A percentile compares a stretch with the other conserved stretches of the same genome.
Conservation (phyloP, 2,113 vertebrate genomes). For the Seriola quinqueradiata region DNA sequence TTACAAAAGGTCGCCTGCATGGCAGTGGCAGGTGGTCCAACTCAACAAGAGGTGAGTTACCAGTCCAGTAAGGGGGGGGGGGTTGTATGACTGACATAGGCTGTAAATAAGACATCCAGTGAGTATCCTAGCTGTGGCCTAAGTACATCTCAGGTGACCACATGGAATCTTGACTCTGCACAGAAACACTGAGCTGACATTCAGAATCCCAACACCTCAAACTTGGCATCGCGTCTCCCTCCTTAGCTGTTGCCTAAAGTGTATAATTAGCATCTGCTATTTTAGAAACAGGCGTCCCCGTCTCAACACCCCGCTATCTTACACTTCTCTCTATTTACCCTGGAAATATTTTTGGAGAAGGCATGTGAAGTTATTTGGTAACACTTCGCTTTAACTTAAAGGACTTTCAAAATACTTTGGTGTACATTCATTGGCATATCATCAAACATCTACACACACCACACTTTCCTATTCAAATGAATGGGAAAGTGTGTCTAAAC, state of each 20-base stretch:
- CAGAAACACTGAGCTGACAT: slow-evolving; percentile 55
- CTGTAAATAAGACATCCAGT: slow-evolving; percentile 63
- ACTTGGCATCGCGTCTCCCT: slow-evolving; percentile 65
- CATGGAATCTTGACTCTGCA: slow-evolving; percentile 49
- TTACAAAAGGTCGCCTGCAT: slow-evolving; percentile 37
- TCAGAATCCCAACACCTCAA: slow-evolving; percentile 70
- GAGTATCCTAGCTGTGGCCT: slow-evolving; percentile 24
- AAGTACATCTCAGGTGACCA: slow-evolving; percentile 46
- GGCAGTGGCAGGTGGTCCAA: slow-evolving; percentile 63
- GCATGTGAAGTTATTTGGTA: slow-evolving; percentile 48
- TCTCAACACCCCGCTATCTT: slow-evolving; percentile 71
- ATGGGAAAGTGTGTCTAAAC: no score
- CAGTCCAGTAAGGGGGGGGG: neutral
- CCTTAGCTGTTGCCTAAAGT: slow-evolving; percentile 77
- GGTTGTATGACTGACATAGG: neutral
- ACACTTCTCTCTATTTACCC: slow-evolving; percentile 72
- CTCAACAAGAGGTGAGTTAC: slow-evolving; percentile 49
- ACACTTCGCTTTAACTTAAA: slow-evolving; percentile 14
- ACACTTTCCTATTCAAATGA: no score
- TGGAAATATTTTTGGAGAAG: slow-evolving; percentile 61
- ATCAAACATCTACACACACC: slow-evolving; percentile 1
- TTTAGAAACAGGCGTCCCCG: slow-evolving; percentile 76
- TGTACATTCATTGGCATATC: slow-evolving; percentile 10
- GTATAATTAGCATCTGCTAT: slow-evolving; percentile 83
- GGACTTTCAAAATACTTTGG: slow-evolving; percentile 6